Evolutionary conservation across 2,888 invertebrate species (phyloP).

Genomic region (Fragum whitleyi): DNA sequence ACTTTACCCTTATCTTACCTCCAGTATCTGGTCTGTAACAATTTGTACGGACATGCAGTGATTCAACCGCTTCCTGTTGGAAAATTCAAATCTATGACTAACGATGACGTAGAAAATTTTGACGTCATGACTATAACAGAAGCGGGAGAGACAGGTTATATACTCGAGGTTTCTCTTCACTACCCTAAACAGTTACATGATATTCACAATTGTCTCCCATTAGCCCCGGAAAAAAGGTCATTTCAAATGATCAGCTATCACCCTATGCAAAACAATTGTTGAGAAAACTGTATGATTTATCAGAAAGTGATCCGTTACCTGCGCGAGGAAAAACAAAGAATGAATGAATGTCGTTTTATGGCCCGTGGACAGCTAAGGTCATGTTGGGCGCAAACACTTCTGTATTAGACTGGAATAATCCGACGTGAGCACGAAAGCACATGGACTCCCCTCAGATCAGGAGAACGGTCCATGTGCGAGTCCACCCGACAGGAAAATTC

Average conservation of each 20-base stretch:
- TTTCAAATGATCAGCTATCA: constrained; percentile 27
- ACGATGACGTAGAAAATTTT: constrained; percentile 34
- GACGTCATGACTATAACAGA: constrained; percentile 25
- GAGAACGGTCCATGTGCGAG: too few relatives aligned
- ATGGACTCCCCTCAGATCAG: too few relatives aligned
- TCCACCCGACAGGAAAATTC: too few relatives aligned
- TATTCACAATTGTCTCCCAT: constrained; percentile 31
- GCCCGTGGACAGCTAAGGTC: too few relatives aligned
- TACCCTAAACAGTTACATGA: constrained; percentile 39
- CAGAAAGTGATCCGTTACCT: constrained; percentile 33
- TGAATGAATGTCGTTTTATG: too few relatives aligned
- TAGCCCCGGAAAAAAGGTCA: constrained; percentile 27
- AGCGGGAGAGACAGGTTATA: constrained; percentile 31
- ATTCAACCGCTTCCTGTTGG: constrained; percentile 32
- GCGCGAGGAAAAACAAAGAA: constrained; percentile 20
- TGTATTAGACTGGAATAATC: too few relatives aligned
- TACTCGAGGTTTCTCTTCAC: constrained; percentile 38
- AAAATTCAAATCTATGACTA: constrained; percentile 25
- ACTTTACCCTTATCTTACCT: constrained; percentile 16
- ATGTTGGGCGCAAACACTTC: too few relatives aligned
- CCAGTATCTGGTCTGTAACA: constrained; percentile 28
- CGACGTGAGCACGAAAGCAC: too few relatives aligned
- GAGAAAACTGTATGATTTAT: constrained; percentile 27
- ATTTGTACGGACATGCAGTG: constrained; percentile 44
- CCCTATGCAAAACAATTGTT: constrained; percentile 30